These are phyloP conservation scores for Meghimatium bilineatum DNA, from an alignment of 2,888 invertebrate species.

Conservation along the genomic window DNA sequence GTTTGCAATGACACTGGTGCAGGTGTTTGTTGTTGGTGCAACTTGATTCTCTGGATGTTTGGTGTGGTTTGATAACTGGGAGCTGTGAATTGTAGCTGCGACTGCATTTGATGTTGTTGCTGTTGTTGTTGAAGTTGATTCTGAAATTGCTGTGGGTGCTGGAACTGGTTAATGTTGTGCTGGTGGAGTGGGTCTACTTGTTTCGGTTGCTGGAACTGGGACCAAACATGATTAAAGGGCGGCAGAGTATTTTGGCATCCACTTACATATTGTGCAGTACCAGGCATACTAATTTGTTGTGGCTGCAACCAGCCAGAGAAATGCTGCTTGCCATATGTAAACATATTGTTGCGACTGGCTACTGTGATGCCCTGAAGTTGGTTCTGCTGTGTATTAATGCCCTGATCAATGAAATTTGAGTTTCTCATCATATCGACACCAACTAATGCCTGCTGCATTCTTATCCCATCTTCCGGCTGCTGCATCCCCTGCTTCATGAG, in stretches of 20 bases:
- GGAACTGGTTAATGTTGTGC: constrained; percentile 50
- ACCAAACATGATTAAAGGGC: constrained; percentile 66
- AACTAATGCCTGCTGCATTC: constrained; percentile 40
- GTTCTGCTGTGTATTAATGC: constrained; percentile 31
- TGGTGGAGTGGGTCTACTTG: constrained; percentile 56
- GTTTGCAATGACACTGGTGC: constrained; percentile 27
- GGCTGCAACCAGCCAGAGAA: constrained; percentile 44
- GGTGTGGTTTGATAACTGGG: constrained; percentile 23
- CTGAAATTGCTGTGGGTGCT: constrained; percentile 41
- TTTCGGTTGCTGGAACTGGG: constrained; percentile 57
- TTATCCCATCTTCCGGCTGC: constrained; percentile 24
- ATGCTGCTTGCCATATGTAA: constrained; percentile 32
- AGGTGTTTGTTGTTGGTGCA: constrained; percentile 26
- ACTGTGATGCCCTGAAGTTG: constrained; percentile 45
- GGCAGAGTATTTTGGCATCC: constrained; percentile 58
- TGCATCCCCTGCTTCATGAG: constrained; percentile 38
- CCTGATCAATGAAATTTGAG: constrained; percentile 29
- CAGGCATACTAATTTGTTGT: constrained; percentile 15
- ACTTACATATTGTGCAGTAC: constrained; percentile 3
- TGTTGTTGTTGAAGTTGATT: constrained; percentile 45
- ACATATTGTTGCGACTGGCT: constrained; percentile 47
- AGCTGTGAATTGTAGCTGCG: constrained; percentile 37
- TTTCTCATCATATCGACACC: constrained; percentile 41
- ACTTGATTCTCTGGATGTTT: constrained; percentile 40
- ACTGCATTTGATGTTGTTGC: constrained; percentile 26